phyloP scores from a whole-genome alignment of 2,113 vertebrate genomes.

The Zosterops hypoxanthus region DNA sequence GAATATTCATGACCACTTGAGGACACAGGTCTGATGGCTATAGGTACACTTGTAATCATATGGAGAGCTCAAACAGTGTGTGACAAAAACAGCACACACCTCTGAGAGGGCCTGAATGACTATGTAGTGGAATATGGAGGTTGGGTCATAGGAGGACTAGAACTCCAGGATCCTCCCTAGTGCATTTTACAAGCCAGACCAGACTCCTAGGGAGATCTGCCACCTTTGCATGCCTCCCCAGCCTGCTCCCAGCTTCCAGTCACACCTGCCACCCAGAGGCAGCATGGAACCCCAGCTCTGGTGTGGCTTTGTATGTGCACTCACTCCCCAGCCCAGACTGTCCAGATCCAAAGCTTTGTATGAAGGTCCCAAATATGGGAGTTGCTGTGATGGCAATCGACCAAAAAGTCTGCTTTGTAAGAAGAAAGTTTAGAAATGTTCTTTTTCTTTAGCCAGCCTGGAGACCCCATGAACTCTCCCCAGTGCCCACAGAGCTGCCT shows the following conservation, averaged over 20 bases:
- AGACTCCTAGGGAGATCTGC: not conserved
- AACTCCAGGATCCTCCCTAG: not conserved
- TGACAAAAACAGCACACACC: conserved; percentile 26
- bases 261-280: not conserved
- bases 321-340: not conserved
- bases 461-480: not conserved
- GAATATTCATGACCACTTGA: conserved; percentile 23
- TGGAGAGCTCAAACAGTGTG: conserved; percentile 4
- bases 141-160: not conserved
- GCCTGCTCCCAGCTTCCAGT: not conserved
- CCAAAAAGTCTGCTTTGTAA: not conserved
- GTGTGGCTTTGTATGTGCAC: not conserved
- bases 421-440: not conserved
- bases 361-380: not conserved
- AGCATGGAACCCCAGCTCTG: not conserved
- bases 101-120: conserved; percentile 17
- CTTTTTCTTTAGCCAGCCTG: not conserved
- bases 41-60: not conserved
- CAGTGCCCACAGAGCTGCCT: not conserved
- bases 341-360: not conserved
- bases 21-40: not conserved
- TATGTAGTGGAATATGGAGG: not conserved
- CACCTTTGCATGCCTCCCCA: not conserved
- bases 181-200: not conserved
- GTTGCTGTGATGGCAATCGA: not conserved